These are phyloP conservation scores for Myxocyprinus asiaticus DNA, from an alignment of 2,113 vertebrate species.

Conservation along the genomic window DNA sequence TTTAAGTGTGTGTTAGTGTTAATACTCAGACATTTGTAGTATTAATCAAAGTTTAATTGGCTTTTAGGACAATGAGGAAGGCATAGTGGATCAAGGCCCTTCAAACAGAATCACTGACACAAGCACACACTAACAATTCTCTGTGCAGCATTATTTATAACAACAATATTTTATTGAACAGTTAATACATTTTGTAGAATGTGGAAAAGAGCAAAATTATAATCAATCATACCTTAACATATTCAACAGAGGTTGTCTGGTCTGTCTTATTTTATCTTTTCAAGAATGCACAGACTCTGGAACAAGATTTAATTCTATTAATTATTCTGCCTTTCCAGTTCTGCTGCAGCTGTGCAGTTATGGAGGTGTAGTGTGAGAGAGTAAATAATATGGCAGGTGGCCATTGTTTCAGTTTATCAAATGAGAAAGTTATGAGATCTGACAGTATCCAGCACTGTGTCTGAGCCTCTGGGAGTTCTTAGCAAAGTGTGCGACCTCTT, in stretches of 20 bases:
- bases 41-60: background rate
- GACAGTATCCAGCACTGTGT: slow-evolving; percentile 46
- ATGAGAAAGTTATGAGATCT: slow-evolving; percentile 61
- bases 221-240: background rate
- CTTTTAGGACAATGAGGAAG: background rate
- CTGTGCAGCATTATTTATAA: no score
- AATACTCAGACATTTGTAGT: no score
- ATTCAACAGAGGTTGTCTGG: background rate
- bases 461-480: slow-evolving; percentile 38
- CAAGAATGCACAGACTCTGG: background rate
- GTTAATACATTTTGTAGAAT: background rate
- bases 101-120: no score
- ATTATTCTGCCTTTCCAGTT: background rate
- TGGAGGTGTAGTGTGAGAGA: slow-evolving; percentile 22
- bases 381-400: slow-evolving; percentile 12
- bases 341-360: background rate
- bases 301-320: slow-evolving; percentile 4
- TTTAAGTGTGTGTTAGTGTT: background rate
- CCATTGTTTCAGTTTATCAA: slow-evolving; percentile 63
- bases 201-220: background rate
- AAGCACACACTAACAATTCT: no score
- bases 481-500: slow-evolving; percentile 19
- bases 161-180: no score
- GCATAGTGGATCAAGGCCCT: background rate
- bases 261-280: background rate